Base-by-base conservation (phyloP, 53 echinoderm and acorn worm genomes). In the Holothuria leucospilota region DNA sequence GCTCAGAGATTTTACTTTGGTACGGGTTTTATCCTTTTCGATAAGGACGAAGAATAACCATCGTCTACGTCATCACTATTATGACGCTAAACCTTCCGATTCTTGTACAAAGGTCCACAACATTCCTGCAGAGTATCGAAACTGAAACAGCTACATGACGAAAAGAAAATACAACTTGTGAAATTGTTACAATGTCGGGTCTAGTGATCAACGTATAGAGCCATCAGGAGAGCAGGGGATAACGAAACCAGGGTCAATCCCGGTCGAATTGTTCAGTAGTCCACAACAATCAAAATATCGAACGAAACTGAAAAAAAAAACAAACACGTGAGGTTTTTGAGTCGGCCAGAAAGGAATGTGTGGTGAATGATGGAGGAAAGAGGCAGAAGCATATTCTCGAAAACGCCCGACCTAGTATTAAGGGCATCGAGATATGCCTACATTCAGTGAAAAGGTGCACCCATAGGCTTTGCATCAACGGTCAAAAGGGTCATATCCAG, bases 11-110 rank as follows among this genome's bases (percentile, higher is more conserved):
- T n/a, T 93, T 21, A 91, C 93, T 0, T 68, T 93, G n/a, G 28
- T 93, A 93, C 56, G 93, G 93, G 12, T 93, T 91, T 67, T 93
- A 93, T 42, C 93, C 93, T 2, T n/a, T 93, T 77, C 72, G 81
- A 81, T 16, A 84, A 74, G 25, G 89, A 89, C 28, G 88, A 90
- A n/a, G n/a, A 39, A 79, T 2, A 81, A 88, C 13, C 71, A 29
- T 40, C 80, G 85, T 88, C n/a, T n/a, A n/a, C n/a, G n/a, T n/a
- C n/a, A n/a, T n/a, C n/a, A n/a, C n/a, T n/a, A n/a, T n/a, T n/a
- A 85, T 63, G 88, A 93, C 40, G 82, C 87, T 49, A 73, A 78
- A 38, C 88, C 85, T 0, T 93, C 87, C 39, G 82, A 91, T 21
- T 93, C 88, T 62, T 83, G 29, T 59, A 91, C 87, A 53, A 51